Percentiles rank a stretch among this genome's conserved stretches.
These are phyloP conservation scores for Gila robusta DNA, from an alignment of 2,797 vertebrate species.

Conservation along the genomic window DNA sequence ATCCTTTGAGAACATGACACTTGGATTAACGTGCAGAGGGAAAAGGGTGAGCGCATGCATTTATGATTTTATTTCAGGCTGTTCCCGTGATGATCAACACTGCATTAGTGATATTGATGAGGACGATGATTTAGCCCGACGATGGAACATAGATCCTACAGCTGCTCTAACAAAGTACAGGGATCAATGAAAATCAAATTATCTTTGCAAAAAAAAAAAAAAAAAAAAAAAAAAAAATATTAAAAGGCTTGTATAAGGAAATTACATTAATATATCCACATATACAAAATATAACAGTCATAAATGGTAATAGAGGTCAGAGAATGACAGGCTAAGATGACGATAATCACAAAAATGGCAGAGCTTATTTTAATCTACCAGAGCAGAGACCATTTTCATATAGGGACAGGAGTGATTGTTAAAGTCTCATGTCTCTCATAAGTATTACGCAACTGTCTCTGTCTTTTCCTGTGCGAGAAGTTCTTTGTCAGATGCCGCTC, in stretches of 20 bases:
- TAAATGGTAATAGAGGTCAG: conserved; percentile 18
- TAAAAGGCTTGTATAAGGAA: conserved; percentile 24
- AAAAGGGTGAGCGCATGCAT: not conserved
- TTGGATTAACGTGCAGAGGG: conserved; percentile 22
- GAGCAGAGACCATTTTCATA: conserved; percentile 9
- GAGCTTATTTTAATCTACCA: conserved; percentile 31
- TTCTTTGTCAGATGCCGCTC: conserved; percentile 21
- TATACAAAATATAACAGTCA: not conserved
- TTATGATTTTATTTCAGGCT: conserved; percentile 56
- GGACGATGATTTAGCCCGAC: conserved; percentile 24
- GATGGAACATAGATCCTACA: conserved; percentile 41
- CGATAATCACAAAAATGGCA: conserved; percentile 18
- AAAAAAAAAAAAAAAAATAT: conserved; percentile 38
- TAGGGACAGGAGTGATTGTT: not conserved
- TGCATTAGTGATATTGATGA: conserved; percentile 66
- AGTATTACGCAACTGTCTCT: not conserved
- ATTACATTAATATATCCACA: conserved; percentile 18
- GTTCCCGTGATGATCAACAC: conserved; percentile 54
- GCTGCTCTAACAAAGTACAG: conserved; percentile 23
- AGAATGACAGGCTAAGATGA: conserved; percentile 11
- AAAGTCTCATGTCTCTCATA: not conserved
- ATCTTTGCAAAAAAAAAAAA: conserved; percentile 20
- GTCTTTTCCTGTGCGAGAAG: not conserved
- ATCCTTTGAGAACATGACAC: conserved; percentile 57
- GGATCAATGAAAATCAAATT: conserved; percentile 59